Percentiles rank a stretch among this genome's conserved stretches.
Evolutionary conservation across 37 sponge, comb jelly and placozoan genomes (phyloP).

Genomic region (Spongilla lacustris): DNA sequence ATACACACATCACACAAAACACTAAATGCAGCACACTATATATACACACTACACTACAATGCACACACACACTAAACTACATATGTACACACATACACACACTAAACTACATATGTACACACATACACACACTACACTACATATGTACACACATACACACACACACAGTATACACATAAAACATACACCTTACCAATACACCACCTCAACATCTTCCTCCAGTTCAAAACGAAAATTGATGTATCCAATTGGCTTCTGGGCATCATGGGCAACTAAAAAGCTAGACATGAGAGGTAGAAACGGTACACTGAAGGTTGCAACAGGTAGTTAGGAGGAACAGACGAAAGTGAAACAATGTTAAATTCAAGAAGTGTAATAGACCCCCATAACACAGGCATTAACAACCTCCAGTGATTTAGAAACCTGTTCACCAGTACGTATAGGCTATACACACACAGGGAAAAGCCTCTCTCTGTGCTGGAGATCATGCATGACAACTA

Average conservation of each 20-base stretch:
- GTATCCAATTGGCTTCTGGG: conserved; percentile 44
- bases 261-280: conserved; percentile 60
- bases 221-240: conserved; percentile 81
- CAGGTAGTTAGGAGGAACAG: neutral
- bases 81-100: conserved; percentile 13
- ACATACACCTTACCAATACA: conserved; percentile 62
- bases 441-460: too few species aligned
- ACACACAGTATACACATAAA: neutral
- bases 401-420: too few species aligned
- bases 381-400: too few species aligned
- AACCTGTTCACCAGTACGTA: too few species aligned
- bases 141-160: conserved; percentile 9
- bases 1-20: conserved; percentile 10
- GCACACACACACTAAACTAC: neutral
- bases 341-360: neutral
- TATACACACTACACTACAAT: neutral
- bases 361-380: too few species aligned
- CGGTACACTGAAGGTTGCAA: too few species aligned
- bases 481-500: too few species aligned
- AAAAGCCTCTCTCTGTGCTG: too few species aligned
- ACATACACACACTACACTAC: neutral
- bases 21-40: neutral
- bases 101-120: conserved; percentile 1
- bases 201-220: conserved; percentile 76
- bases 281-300: conserved; percentile 7